Evolutionary conservation across 2,888 invertebrate species (phyloP).

Genomic region (Nomada ferruginata): DNA sequence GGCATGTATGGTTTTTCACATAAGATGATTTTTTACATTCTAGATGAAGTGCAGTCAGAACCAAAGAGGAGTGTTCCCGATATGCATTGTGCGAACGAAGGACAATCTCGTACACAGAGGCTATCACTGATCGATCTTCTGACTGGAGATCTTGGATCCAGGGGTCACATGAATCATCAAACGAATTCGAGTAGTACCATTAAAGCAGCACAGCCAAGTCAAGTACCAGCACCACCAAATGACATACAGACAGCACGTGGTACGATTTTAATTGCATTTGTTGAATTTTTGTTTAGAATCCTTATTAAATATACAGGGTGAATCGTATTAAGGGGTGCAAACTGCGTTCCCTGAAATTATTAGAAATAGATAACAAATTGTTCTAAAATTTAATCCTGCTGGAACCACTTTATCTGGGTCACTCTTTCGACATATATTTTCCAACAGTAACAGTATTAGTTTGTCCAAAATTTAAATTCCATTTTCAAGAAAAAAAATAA

Average conservation of each 20-base stretch:
- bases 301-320: too few species aligned
- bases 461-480: background rate
- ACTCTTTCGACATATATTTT: background rate
- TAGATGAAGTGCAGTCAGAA: slow-evolving; percentile 81
- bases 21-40: background rate
- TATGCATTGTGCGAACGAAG: slow-evolving; percentile 79
- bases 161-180: slow-evolving; percentile 79
- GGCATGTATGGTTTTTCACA: background rate
- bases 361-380: too few species aligned
- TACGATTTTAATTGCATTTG: slow-evolving; percentile 47
- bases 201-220: slow-evolving; percentile 74
- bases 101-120: slow-evolving; percentile 85
- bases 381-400: too few species aligned
- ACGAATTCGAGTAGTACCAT: slow-evolving; percentile 78
- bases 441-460: background rate
- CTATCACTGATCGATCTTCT: slow-evolving; percentile 89
- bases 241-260: slow-evolving; percentile 71
- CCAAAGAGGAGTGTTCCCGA: slow-evolving; percentile 81
- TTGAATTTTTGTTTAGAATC: too few species aligned
- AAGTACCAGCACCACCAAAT: slow-evolving; percentile 69
- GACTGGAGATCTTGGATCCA: slow-evolving; percentile 85
- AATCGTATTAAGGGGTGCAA: too few species aligned
- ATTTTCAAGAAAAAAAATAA: too few species aligned
- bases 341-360: too few species aligned
- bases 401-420: too few species aligned